Base-by-base conservation (phyloP, 2,797 vertebrate genomes). In the Karalla daura region DNA sequence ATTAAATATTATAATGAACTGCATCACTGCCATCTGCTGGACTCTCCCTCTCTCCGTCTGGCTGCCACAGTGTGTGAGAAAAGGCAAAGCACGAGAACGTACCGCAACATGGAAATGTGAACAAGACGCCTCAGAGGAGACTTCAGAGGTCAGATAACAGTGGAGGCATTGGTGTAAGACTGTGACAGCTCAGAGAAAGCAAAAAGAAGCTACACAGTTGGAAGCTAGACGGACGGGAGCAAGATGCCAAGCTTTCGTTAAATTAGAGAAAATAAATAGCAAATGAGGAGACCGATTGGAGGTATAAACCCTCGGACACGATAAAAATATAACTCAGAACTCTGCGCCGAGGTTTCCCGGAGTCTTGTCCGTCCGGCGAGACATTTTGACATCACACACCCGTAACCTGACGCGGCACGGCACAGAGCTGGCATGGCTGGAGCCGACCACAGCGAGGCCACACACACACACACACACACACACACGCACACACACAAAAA, bases 401-500 rank as follows among this genome's bases (percentile, higher is more conserved):
- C 47, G 76, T 63, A 53, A 82, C 65, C 60, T 56, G 37, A 84
- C 71, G 77, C 1, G 27, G 32, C 39, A 1, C 54, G 67, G 65
- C 72, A 54, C 74, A 68, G 63, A 73, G 70, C 63, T 63, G 63
- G 58, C 66, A 58, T 63, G 66, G 86, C 81, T 81, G 54, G 70
- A 47, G 37, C 49, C 49, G 77, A 77, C 76, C 75, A 75, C 78
- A 47, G 78, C 80, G 64, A 80, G 77, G 81, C 80, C 83, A 79
- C 50, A 70, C n/a, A n/a, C n/a, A n/a, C n/a, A n/a, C n/a, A n/a
- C n/a, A n/a, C n/a, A n/a, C n/a, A n/a, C n/a, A n/a, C n/a, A n/a
- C n/a, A n/a, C n/a, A n/a, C n/a, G n/a, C n/a, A n/a, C n/a, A 78
- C 74, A 73, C 74, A 67, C 40, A 70, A 87, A 86, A 83, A 78